Conservation (phyloP, 2,888 invertebrate genomes). For the Netelia virgata region DNA sequence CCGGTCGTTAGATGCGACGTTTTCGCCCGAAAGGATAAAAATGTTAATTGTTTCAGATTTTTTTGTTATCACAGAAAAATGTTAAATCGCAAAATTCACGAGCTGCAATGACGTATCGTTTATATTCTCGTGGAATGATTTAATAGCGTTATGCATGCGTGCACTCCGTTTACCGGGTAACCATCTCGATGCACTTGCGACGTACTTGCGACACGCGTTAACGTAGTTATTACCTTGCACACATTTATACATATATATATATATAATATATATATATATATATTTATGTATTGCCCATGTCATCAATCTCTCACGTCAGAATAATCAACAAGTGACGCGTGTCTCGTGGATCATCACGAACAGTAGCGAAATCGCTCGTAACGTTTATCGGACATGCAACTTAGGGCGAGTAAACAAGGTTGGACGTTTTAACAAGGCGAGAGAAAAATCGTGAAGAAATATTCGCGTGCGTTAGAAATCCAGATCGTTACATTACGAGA, state of each 20-base stretch:
- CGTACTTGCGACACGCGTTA: conserved; percentile 13
- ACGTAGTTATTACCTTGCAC: neutral
- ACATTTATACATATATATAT: neutral
- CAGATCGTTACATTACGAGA: neutral
- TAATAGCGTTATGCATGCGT: neutral
- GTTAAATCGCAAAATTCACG: no score
- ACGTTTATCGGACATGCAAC: neutral
- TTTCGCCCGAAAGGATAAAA: no score
- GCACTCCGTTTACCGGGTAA: neutral
- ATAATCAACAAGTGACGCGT: conserved; percentile 38
- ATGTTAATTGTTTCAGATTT: neutral
- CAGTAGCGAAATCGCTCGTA: conserved; percentile 14
- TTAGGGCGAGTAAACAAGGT: neutral
- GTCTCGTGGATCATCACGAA: neutral
- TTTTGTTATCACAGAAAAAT: neutral
- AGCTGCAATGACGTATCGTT: neutral
- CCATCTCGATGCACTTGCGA: neutral
- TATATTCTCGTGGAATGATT: neutral
- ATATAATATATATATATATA: conserved; percentile 2
- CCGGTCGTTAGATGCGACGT: no score
- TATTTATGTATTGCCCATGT: conserved; percentile 20
- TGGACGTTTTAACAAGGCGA: conserved; percentile 9
- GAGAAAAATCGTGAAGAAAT: neutral
- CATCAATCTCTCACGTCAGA: conserved; percentile 38
- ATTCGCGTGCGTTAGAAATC: neutral